Evolutionary conservation across 2,888 invertebrate genomes (phyloP).

Genomic region (Xestia c-nigrum): DNA sequence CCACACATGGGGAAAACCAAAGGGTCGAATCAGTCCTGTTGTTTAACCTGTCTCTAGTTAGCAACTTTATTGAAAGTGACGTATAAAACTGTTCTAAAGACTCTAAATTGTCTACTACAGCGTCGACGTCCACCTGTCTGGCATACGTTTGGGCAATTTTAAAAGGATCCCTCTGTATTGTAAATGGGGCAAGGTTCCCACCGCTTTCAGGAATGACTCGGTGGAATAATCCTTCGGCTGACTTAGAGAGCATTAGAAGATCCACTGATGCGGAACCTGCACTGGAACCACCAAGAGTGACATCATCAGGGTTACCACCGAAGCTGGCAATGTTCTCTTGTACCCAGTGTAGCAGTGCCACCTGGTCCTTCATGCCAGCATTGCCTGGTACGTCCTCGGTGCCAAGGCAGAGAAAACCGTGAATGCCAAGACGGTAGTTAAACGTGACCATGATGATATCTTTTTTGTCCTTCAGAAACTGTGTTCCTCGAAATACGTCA

Average conservation of each 20-base stretch:
- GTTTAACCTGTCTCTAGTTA: slow-evolving; percentile 62
- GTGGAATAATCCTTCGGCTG: slow-evolving; percentile 71
- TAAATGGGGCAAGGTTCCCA: slow-evolving; percentile 60
- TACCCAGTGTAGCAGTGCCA: too few species aligned
- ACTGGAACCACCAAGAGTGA: slow-evolving; percentile 72
- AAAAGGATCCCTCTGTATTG: slow-evolving; percentile 72
- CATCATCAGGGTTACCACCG: slow-evolving; percentile 73
- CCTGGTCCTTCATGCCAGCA: too few species aligned
- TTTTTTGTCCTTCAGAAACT: too few species aligned
- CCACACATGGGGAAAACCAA: neutral
- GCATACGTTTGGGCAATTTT: slow-evolving; percentile 71
- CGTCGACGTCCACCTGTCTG: slow-evolving; percentile 60
- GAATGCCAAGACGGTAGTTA: too few species aligned
- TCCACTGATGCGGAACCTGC: slow-evolving; percentile 72
- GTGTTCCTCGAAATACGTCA: too few species aligned
- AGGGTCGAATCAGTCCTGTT: slow-evolving; percentile 35
- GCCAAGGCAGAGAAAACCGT: too few species aligned
- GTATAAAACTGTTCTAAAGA: slow-evolving; percentile 76
- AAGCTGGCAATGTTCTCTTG: too few species aligned
- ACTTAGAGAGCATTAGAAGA: slow-evolving; percentile 69
- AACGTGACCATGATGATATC: too few species aligned
- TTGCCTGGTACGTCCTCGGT: too few species aligned
- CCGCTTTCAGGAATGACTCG: slow-evolving; percentile 76
- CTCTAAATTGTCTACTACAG: slow-evolving; percentile 69
- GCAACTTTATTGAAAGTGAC: slow-evolving; percentile 37